Conservation (phyloP, 2,888 invertebrate species). For the Dioctria rufipes region DNA sequence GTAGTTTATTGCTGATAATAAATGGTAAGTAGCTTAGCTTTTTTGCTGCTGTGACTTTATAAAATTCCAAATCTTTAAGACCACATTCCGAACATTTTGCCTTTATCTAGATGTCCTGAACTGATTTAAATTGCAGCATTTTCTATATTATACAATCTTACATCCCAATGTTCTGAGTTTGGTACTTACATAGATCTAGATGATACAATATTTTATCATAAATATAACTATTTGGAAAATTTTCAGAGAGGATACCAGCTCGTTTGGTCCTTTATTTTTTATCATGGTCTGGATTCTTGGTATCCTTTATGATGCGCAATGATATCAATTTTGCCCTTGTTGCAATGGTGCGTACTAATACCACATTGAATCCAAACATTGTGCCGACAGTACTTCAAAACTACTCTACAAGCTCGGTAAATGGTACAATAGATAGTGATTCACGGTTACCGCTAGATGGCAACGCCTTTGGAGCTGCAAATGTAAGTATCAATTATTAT, state of each 20-base stretch:
- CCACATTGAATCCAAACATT: neutral
- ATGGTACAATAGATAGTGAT: neutral
- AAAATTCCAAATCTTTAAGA: neutral
- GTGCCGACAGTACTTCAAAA: neutral
- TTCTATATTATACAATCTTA: too few species aligned
- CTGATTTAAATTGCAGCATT: too few species aligned
- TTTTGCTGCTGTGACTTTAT: neutral
- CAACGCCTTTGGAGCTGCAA: neutral
- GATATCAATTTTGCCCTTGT: constrained; percentile 82
- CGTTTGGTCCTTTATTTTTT: constrained; percentile 79
- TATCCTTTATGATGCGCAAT: constrained; percentile 84
- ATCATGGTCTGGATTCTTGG: constrained; percentile 81
- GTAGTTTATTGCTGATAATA: neutral
- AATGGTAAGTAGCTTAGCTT: constrained; percentile 22
- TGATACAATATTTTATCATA: too few species aligned
- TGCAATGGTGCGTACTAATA: constrained; percentile 74
- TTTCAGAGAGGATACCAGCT: constrained; percentile 76
- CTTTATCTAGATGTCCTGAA: too few species aligned
- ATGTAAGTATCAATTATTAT: constrained; percentile 2
- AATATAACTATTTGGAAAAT: too few species aligned
- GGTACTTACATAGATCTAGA: too few species aligned
- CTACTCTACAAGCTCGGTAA: neutral
- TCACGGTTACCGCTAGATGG: neutral
- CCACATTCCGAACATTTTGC: neutral
- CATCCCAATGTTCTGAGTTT: too few species aligned